phyloP scores from a whole-genome alignment of 2,888 invertebrate species.

The Emmelina monodactyla region DNA sequence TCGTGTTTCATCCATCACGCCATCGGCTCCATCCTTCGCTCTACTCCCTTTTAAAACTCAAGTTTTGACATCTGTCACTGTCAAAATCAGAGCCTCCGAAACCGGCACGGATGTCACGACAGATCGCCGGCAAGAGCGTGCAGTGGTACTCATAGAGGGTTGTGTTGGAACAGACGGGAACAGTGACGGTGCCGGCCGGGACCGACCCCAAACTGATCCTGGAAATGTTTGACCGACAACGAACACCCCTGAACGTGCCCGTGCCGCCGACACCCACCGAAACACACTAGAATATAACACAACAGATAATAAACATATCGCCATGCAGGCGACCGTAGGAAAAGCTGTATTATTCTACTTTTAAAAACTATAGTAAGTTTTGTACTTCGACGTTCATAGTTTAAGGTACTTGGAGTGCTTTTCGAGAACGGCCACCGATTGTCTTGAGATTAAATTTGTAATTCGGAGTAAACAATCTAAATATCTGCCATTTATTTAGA shows the following conservation, averaged over 20 bases:
- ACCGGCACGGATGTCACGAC: conserved; percentile 51
- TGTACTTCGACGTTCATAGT: no score
- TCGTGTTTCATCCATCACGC: no score
- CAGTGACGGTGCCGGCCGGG: conserved; percentile 62
- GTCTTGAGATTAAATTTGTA: no score
- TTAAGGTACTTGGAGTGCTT: no score
- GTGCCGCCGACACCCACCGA: conserved; percentile 38
- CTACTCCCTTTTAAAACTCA: no score
- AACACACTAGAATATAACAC: conserved; percentile 21
- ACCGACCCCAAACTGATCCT: conserved; percentile 64
- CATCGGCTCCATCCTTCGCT: no score
- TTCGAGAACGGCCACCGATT: no score
- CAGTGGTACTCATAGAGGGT: conserved; percentile 52
- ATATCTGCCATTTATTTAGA: no score
- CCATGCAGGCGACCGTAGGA: no score
- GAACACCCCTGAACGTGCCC: conserved; percentile 48
- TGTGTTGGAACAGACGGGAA: conserved; percentile 55
- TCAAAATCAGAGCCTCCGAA: conserved; percentile 15
- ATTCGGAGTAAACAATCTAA: no score
- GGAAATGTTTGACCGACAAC: conserved; percentile 64
- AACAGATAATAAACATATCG: conserved; percentile 8
- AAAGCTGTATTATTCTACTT: not conserved
- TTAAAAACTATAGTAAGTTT: not conserved
- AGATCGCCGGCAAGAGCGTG: conserved; percentile 51
- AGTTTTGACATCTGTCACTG: no score